Base-by-base conservation (phyloP, 2,888 invertebrate genomes). In the Resseliella maxima region DNA sequence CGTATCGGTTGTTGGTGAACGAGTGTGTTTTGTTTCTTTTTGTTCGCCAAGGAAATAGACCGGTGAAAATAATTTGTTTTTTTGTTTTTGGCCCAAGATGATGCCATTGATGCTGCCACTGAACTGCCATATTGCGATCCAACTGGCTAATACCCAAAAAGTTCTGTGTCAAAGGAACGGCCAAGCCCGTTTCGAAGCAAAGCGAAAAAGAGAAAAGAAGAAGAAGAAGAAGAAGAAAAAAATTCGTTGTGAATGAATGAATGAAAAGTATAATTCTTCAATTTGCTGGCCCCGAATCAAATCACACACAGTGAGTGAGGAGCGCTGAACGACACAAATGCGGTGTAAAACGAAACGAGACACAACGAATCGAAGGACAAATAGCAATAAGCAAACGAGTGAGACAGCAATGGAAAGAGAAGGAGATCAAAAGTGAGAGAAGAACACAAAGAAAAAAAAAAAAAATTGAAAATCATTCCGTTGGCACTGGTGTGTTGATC, bases 121-220 rank as follows among this genome's bases (percentile, higher is more conserved):
- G 15, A 81, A 36, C 27, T 41, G 46, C 18, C 1, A 8, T 24
- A 59, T 59, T 24, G 59, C 38, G n/a, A 83, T 83, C 83, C 83
- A 83, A 83, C 83, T 83, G 83, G 83, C 83, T 83, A 83, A 83
- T 83, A 83, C 83, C 83, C 83, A 83, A 83, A 83, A 83, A 83
- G 38, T 83, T 83, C 38, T 83, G 83, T 83, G 83, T 83, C 83
- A 83, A 83, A 83, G 83, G 41, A 83, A 83, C 12, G 83, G 83
- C 83, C 83, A 83, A 83, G 5, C 38, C 24, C 38, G 38, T 31
- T 59, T 35, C 31, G 24, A 31, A 12, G 24, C 59, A 59, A n/a
- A 24, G 24, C n/a, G 6, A 24, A 3, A 3, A 24, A 24, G 24
- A 5, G 41, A 5, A 41, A 24, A n/a, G 24, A n/a, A 24, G 6